A percentile compares a stretch with the other conserved stretches of the same genome.
phyloP scores from a whole-genome alignment of 2,113 vertebrate genomes.

The Microtus ochrogaster region DNA sequence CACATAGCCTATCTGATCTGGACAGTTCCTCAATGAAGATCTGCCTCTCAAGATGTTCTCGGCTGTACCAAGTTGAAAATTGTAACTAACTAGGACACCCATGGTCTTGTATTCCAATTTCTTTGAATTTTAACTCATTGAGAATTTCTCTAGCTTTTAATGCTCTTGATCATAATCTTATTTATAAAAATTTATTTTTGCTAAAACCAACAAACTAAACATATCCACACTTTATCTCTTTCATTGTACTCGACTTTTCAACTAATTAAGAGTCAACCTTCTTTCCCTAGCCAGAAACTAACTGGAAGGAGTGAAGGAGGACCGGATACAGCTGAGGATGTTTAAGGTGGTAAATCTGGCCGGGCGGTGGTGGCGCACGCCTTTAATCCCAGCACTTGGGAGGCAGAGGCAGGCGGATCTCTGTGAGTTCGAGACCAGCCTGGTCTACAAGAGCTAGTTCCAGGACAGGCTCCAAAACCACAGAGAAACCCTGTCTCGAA shows the following conservation, averaged over 20 bases:
- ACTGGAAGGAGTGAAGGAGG: background rate
- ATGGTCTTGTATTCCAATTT: background rate
- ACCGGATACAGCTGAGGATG: background rate
- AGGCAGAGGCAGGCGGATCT: too few relatives aligned
- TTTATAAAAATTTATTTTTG: background rate
- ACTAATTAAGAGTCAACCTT: too few relatives aligned
- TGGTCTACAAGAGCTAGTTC: too few relatives aligned
- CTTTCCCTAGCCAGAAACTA: too few relatives aligned
- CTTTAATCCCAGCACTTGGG: too few relatives aligned
- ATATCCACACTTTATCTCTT: too few relatives aligned
- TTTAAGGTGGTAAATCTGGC: background rate
- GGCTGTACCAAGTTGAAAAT: background rate
- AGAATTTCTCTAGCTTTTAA: background rate
- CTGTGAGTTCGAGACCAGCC: too few relatives aligned
- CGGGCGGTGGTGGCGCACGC: too few relatives aligned
- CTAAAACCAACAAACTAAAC: too few relatives aligned
- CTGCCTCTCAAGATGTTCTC: background rate
- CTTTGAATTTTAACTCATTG: conserved; percentile 26
- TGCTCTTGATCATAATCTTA: background rate
- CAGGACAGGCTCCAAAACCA: too few relatives aligned
- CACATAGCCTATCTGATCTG: background rate
- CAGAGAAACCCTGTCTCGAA: too few relatives aligned
- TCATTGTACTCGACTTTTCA: too few relatives aligned
- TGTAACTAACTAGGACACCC: background rate
- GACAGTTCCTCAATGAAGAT: background rate